A percentile compares a stretch with the other conserved stretches of the same genome.
Evolutionary conservation across 35 echinoderm and acorn worm species (phyloP).

Genomic region (Apostichopus japonicus): DNA sequence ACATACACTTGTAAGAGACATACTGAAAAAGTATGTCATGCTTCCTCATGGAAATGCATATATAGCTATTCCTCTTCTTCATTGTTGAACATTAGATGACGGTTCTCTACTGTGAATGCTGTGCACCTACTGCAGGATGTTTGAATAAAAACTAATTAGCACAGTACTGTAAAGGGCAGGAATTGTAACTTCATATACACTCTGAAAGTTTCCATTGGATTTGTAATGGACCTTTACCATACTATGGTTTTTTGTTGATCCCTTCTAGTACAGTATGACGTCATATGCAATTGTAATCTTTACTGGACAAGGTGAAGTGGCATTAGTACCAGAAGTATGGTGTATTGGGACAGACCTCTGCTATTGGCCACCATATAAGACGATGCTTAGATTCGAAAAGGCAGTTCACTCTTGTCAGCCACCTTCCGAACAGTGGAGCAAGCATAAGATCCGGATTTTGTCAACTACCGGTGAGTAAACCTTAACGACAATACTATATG

Average conservation of each 20-base stretch:
- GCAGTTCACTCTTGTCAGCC: slow-evolving; percentile 6
- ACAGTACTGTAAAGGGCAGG: no score
- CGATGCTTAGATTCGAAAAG: not conserved
- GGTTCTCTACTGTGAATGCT: no score
- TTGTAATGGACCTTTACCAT: no score
- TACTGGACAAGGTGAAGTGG: slow-evolving; percentile 3
- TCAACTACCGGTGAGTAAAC: slow-evolving; percentile 13
- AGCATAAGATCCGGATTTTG: not conserved
- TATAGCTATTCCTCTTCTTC: not conserved
- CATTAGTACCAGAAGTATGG: slow-evolving; percentile 16
- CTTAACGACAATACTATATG: no score
- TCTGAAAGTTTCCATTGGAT: no score
- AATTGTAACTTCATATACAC: no score
- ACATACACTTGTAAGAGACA: not conserved
- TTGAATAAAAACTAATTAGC: no score
- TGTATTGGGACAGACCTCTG: not conserved
- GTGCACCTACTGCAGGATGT: no score
- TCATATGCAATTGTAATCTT: slow-evolving; percentile 16
- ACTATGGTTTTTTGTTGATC: not conserved
- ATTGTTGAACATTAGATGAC: not conserved
- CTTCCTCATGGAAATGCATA: not conserved
- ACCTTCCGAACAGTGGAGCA: not conserved
- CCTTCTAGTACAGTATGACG: not conserved
- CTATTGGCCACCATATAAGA: not conserved
- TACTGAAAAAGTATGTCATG: not conserved